Conservation (phyloP, 2,113 vertebrate genomes). For the Percina caprodes region DNA sequence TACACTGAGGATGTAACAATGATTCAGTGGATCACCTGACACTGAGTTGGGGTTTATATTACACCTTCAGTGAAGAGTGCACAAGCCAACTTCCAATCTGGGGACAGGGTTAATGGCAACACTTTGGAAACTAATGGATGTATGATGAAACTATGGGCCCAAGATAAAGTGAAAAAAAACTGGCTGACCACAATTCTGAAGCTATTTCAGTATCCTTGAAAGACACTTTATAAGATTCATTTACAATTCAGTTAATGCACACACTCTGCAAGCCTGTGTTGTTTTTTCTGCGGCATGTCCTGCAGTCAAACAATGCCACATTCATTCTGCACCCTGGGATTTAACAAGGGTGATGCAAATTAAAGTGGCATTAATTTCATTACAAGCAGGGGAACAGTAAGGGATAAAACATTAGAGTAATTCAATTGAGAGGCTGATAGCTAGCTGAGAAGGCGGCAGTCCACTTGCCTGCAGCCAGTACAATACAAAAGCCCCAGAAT, state of each 20-base stretch:
- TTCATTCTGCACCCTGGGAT: conserved; percentile 57
- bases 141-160: conserved; percentile 30
- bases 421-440: conserved; percentile 66
- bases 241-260: conserved; percentile 41
- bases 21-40: conserved; percentile 54
- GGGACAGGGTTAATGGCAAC: background rate
- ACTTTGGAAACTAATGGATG: conserved; percentile 14
- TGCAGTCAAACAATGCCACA: conserved; percentile 70
- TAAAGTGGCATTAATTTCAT: conserved; percentile 80
- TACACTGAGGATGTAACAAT: conserved; percentile 42
- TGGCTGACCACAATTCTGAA: conserved; percentile 24
- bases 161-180: conserved; percentile 5
- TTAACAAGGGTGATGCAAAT: conserved; percentile 74
- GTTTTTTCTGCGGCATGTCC: conserved; percentile 53
- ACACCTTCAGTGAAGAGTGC: conserved; percentile 3
- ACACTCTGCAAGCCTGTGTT: conserved; percentile 28
- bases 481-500: conserved; percentile 51
- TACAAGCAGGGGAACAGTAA: conserved; percentile 54
- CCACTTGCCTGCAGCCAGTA: conserved; percentile 66
- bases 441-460: conserved; percentile 48
- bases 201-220: conserved; percentile 19
- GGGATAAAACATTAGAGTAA: conserved; percentile 65
- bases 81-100: conserved; percentile 10
- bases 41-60: conserved; percentile 14
- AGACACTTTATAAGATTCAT: conserved; percentile 36